A percentile compares a stretch with the other conserved stretches of the same genome.
phyloP scores from a whole-genome alignment of 2,797 vertebrate genomes.

The Linurgus olivaceus region DNA sequence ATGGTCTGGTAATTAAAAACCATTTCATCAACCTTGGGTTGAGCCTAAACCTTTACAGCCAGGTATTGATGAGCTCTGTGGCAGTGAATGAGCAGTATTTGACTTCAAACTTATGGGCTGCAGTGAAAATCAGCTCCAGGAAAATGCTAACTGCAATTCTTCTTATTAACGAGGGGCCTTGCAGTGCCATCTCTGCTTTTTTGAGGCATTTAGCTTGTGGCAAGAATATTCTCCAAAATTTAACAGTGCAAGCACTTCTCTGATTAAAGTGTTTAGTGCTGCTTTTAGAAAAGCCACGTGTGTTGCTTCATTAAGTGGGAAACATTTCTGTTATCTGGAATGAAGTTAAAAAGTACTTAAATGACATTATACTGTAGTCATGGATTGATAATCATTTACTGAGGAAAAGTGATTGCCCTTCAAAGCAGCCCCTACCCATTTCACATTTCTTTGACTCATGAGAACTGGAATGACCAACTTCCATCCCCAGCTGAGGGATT shows the following conservation, averaged over 20 bases:
- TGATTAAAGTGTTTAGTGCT: constrained; percentile 55
- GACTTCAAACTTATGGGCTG: constrained; percentile 86
- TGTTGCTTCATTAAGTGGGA: constrained; percentile 17
- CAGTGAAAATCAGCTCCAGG: constrained; percentile 62
- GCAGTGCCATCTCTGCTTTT: constrained; percentile 23
- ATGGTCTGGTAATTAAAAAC: constrained; percentile 96
- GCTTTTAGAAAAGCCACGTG: constrained; percentile 39
- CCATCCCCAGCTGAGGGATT: fast-evolving
- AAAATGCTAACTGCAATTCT: constrained; percentile 64
- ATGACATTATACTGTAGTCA: not conserved
- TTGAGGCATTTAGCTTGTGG: constrained; percentile 44
- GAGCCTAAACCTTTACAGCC: constrained; percentile 78
- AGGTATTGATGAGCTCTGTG: constrained; percentile 83
- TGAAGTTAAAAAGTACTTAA: constrained; percentile 23
- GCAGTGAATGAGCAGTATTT: constrained; percentile 84
- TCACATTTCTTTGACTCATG: not conserved
- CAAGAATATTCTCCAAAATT: constrained; percentile 50
- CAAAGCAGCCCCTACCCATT: not conserved
- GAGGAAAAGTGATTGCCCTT: not conserved
- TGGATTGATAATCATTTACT: not conserved
- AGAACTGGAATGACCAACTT: not conserved
- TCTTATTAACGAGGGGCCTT: constrained; percentile 72
- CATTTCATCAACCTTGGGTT: constrained; percentile 87
- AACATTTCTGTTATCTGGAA: constrained; percentile 6
- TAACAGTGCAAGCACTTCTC: constrained; percentile 32